Percentiles rank a stretch among this genome's conserved stretches.
phyloP scores from a whole-genome alignment of 2,888 invertebrate species.

The Dysmachus trigonus region DNA sequence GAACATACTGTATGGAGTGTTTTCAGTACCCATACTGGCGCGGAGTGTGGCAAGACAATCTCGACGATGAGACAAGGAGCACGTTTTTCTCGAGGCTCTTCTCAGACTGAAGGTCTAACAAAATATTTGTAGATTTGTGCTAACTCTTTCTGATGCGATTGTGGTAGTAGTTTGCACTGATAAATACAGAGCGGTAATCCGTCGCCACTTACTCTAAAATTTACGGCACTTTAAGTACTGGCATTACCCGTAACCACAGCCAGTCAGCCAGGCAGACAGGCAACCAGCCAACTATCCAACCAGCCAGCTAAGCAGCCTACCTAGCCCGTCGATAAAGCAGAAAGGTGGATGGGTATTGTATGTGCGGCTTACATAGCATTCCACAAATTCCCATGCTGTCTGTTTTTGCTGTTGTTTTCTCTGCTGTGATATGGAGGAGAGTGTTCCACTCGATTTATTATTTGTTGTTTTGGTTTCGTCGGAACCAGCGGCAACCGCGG shows the following conservation, averaged over 20 bases:
- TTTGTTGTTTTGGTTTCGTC: constrained; percentile 18
- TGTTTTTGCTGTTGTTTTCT: background rate
- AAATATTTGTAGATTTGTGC: constrained; percentile 12
- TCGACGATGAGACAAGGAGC: background rate
- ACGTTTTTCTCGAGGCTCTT: constrained; percentile 16
- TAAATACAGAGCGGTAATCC: constrained; percentile 36
- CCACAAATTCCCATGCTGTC: constrained; percentile 36
- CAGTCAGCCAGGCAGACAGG: constrained; percentile 29
- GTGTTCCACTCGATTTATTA: constrained; percentile 41
- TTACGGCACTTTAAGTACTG: constrained; percentile 36
- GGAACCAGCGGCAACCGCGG: constrained; percentile 7
- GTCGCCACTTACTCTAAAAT: constrained; percentile 30
- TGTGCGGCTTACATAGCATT: constrained; percentile 21
- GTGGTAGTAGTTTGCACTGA: constrained; percentile 18
- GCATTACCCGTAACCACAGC: constrained; percentile 31
- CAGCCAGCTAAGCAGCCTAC: background rate
- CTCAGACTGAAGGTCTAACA: background rate
- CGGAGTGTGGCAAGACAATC: background rate
- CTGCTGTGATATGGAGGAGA: background rate
- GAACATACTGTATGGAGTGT: background rate
- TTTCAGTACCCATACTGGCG: constrained; percentile 16
- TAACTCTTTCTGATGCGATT: background rate
- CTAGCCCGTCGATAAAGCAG: constrained; percentile 28
- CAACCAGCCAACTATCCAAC: constrained; percentile 15
- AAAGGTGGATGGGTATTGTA: background rate